Evolutionary conservation across 2,113 vertebrate genomes (phyloP), one percentile per base, ranked within the genome.

Genomic region (Smithornis capensis): DNA sequence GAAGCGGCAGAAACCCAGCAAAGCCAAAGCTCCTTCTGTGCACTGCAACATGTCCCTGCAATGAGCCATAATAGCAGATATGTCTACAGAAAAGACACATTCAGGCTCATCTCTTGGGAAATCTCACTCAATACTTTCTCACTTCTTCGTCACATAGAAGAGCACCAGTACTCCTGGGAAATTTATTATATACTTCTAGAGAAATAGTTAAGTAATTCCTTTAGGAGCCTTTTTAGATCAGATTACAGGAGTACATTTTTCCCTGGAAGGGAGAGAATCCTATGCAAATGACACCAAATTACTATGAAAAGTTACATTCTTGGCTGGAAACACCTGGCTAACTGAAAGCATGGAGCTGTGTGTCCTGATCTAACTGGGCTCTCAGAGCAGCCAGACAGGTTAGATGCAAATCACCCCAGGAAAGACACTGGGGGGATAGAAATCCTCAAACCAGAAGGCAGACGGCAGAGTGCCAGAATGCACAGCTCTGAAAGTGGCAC

Each of bases 41-140:
- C 76, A 69, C 28, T 33, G 29, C 10, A 62, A 29, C 29, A 33
- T 23, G 55, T 29, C 74, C 74, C 78, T 92, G 67, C 78, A 85
- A 87, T 19, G 8, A 93, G 87, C 47, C 77, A 11, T 85, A 71
- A 76, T 0, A 90, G 75, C 59, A 83, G 42, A 74, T 67, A 62
- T 73, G 84, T 91, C 78, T 95, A 71, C 10, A 76, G 87, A 88
- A 89, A 5, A 91, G 78, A 77, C 19, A 6, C 29, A 86, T 63
- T 55, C 79, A 85, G 63, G 47, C 67, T 67, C 94, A 91, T 90
- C 90, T 94, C 90, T 94, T 83, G 89, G 92, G 96, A 97, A 95
- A 96, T 92, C 91, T 96, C 57, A 24, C 87, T 94, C 94, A 95
- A 94, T 53, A 94, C 77, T 92, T 92, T 92, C 95, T 93, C 94